These are phyloP conservation scores for Endomychus coccineus DNA, from an alignment of 2,888 invertebrate species.

Conservation along the genomic window DNA sequence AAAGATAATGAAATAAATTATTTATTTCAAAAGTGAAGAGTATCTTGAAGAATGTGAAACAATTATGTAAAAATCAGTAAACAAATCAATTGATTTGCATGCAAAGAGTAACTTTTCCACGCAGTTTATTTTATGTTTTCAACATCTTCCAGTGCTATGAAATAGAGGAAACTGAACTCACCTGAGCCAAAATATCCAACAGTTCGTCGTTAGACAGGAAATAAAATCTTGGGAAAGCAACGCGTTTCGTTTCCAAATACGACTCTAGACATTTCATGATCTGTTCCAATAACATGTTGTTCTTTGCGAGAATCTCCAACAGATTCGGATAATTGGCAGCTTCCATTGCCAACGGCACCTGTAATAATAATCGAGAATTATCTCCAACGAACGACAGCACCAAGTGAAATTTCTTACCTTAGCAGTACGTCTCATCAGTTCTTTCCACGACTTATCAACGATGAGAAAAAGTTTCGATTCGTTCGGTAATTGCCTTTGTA, in stretches of 20 bases:
- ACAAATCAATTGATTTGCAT: too few species aligned
- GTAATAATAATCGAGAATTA: constrained; percentile 9
- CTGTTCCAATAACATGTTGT: constrained; percentile 75
- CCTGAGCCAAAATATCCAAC: constrained; percentile 83
- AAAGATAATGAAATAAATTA: too few species aligned
- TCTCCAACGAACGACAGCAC: neutral
- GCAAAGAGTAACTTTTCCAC: too few species aligned
- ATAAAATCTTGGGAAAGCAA: constrained; percentile 83
- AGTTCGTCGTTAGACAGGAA: constrained; percentile 86
- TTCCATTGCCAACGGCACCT: constrained; percentile 73
- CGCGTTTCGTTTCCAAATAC: constrained; percentile 80
- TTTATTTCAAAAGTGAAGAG: too few species aligned
- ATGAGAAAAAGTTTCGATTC: constrained; percentile 80
- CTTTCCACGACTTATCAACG: constrained; percentile 88
- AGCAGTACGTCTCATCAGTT: constrained; percentile 73
- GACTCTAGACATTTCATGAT: constrained; percentile 87
- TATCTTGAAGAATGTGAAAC: too few species aligned
- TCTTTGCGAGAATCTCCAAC: constrained; percentile 59
- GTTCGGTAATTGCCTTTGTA: constrained; percentile 83
- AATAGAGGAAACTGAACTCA: too few species aligned
- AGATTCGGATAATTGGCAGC: constrained; percentile 67
- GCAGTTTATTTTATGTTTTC: too few species aligned
- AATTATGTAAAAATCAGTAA: too few species aligned
- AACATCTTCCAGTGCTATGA: too few species aligned
- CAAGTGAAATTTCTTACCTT: constrained; percentile 51